Conservation (phyloP, 1,140 invertebrate genomes). For the Maniola jurtina region DNA sequence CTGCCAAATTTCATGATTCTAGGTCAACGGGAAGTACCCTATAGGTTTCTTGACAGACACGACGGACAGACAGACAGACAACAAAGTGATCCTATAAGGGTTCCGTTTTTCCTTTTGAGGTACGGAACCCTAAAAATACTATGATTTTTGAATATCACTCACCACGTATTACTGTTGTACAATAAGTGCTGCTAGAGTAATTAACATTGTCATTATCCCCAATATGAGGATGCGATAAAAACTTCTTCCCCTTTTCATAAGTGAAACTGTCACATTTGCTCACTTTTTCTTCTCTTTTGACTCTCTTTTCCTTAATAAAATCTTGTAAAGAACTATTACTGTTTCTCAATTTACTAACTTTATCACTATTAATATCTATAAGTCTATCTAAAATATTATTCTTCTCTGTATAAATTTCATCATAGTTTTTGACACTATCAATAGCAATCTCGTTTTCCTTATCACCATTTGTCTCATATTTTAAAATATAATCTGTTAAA, state of each 20-base stretch:
- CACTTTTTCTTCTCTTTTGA: constrained; percentile 48
- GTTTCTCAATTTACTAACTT: constrained; percentile 32
- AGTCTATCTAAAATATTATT: constrained; percentile 40
- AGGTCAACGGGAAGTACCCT: no score
- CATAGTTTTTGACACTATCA: constrained; percentile 29
- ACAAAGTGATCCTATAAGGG: no score
- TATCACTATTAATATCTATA: constrained; percentile 43
- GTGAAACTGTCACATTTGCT: constrained; percentile 53
- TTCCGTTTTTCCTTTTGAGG: no score
- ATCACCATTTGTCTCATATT: constrained; percentile 18
- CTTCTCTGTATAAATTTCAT: constrained; percentile 44
- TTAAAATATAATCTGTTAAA: no score
- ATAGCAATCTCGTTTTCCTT: constrained; percentile 7
- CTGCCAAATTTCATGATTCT: no score
- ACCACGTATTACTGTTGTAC: constrained; percentile 59
- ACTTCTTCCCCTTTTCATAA: constrained; percentile 40
- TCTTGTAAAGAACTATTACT: constrained; percentile 25
- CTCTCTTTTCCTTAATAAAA: constrained; percentile 34
- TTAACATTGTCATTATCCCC: constrained; percentile 43
- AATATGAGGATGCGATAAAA: constrained; percentile 52
- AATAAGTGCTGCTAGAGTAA: constrained; percentile 54
- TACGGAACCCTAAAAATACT: no score
- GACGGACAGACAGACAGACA: no score
- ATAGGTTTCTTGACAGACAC: no score
- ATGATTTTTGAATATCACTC: constrained; percentile 21